phyloP scores from a whole-genome alignment of 2,113 vertebrate genomes.

The Oryctolagus cuniculus region DNA sequence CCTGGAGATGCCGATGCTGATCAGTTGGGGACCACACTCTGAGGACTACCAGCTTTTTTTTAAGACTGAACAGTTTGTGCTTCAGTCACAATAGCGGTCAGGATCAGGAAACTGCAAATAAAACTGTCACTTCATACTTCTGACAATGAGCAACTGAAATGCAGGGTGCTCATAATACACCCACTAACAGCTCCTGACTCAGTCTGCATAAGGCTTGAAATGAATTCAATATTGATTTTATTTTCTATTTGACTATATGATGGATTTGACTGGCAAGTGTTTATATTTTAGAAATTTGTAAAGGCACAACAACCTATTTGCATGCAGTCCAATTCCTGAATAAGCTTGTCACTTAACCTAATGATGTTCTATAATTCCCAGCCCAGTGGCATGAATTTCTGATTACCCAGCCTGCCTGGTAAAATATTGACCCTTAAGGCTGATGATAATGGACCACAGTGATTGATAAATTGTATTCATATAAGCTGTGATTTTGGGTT shows the following conservation, averaged over 20 bases:
- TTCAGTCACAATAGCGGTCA: not conserved
- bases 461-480: conserved; percentile 46
- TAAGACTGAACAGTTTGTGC: not conserved
- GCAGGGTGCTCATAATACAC: no score
- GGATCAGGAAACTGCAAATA: not conserved
- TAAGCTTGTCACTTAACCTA: conserved; percentile 20
- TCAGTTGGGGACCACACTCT: not conserved
- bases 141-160: not conserved
- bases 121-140: not conserved
- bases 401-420: not conserved
- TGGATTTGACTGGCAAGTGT: conserved; percentile 1
- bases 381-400: not conserved
- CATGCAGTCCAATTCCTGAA: not conserved
- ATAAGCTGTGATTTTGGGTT: not conserved
- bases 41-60: not conserved
- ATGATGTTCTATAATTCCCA: not conserved
- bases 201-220: not conserved
- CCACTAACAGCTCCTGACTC: not conserved
- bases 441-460: conserved; percentile 1
- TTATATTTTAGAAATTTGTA: conserved; percentile 63
- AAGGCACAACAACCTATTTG: conserved; percentile 26
- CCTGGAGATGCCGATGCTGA: no score
- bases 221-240: not conserved
- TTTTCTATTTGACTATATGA: conserved; percentile 47
- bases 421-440: conserved; percentile 52